A percentile compares a stretch with the other conserved stretches of the same genome.
These are phyloP conservation scores for Sturmia bella DNA, from an alignment of 2,888 invertebrate species.

Conservation along the genomic window DNA sequence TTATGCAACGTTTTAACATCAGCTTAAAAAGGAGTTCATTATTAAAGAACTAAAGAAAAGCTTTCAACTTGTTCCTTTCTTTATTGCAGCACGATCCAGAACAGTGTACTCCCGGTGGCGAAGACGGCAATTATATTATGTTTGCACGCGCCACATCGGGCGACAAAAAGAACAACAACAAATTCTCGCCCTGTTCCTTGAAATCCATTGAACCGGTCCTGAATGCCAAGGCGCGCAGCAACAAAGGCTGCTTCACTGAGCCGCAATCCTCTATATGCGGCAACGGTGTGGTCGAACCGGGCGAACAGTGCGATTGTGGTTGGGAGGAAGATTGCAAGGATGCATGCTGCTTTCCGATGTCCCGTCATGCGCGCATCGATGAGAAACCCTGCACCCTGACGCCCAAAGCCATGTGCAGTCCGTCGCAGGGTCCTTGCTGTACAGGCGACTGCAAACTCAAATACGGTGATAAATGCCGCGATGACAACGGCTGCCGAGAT, in stretches of 20 bases:
- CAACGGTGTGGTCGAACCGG: slow-evolving; percentile 97
- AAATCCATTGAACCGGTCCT: slow-evolving; percentile 95
- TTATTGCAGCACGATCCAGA: slow-evolving; percentile 94
- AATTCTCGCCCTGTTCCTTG: slow-evolving; percentile 96
- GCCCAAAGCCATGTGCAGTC: slow-evolving; percentile 83
- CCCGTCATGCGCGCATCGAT: slow-evolving; percentile 88
- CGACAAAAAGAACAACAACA: slow-evolving; percentile 98
- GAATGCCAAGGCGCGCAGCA: slow-evolving; percentile 93
- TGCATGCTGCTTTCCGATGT: slow-evolving; percentile 95
- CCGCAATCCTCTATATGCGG: slow-evolving; percentile 98
- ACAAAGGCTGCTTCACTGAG: slow-evolving; percentile 96
- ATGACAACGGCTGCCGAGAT: slow-evolving; percentile 96
- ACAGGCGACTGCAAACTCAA: slow-evolving; percentile 91
- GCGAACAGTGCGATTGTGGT: slow-evolving; percentile 99
- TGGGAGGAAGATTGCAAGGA: slow-evolving; percentile 98
- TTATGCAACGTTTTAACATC: too few relatives aligned
- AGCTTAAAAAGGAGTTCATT: too few relatives aligned
- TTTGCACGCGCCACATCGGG: slow-evolving; percentile 99
- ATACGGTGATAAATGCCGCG: slow-evolving; percentile 94
- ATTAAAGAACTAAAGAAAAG: too few relatives aligned
- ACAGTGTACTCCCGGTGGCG: slow-evolving; percentile 95
- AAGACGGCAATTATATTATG: slow-evolving; percentile 99
- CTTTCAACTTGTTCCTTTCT: not conserved
- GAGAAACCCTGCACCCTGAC: slow-evolving; percentile 94
- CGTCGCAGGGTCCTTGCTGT: slow-evolving; percentile 95